Conservation (phyloP, 2,113 vertebrate species). For the Sinosuthora webbiana region DNA sequence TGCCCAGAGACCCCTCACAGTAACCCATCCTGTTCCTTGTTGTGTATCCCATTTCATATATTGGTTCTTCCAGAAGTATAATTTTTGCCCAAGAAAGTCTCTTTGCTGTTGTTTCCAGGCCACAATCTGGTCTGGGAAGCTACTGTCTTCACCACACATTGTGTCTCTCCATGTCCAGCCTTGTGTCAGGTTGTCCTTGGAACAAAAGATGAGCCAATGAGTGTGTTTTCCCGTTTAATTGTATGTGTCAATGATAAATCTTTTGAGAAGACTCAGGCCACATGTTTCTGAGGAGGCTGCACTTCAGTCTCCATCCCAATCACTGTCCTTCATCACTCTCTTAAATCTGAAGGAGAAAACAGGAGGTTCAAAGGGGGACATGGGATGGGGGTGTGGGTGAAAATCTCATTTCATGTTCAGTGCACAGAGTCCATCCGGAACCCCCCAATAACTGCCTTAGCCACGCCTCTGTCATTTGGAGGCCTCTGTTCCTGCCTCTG, state of each 20-base stretch:
- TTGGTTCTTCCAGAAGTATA: background rate
- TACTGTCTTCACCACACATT: background rate
- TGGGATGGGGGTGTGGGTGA: background rate
- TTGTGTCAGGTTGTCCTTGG: background rate
- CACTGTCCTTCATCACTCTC: background rate
- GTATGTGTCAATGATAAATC: background rate
- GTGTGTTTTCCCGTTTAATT: background rate
- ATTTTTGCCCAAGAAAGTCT: background rate
- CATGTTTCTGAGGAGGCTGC: background rate
- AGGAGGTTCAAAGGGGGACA: background rate
- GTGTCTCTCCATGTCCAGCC: background rate
- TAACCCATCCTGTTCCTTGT: background rate
- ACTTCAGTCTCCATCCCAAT: background rate
- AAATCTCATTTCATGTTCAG: background rate
- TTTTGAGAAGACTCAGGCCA: background rate
- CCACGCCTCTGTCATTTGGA: conserved; percentile 5
- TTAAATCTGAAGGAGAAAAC: background rate
- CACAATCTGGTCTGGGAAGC: background rate
- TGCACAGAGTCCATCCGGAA: background rate
- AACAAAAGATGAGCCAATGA: background rate
- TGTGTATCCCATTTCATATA: background rate
- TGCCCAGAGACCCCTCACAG: background rate
- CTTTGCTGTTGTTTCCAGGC: background rate
- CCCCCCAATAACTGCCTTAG: background rate
- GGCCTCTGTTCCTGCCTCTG: background rate